Conservation (phyloP, 2,888 invertebrate species). For the Plagodis pulveraria region DNA sequence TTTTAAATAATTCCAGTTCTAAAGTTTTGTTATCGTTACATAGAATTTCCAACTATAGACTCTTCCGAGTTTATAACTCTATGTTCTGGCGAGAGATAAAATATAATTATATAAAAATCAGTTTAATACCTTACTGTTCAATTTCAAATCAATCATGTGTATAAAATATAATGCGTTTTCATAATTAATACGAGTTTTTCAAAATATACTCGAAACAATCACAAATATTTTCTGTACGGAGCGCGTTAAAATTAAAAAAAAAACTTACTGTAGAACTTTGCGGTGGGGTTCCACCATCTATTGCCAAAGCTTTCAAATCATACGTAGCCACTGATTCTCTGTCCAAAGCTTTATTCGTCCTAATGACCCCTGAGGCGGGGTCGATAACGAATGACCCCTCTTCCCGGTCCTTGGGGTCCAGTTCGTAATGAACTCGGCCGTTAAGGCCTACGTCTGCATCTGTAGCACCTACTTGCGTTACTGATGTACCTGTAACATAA, state of each 20-base stretch:
- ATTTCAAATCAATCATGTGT: no score
- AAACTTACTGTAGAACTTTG: constrained; percentile 85
- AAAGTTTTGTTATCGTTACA: no score
- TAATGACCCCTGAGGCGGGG: constrained; percentile 95
- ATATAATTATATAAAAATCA: no score
- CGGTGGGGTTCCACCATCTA: constrained; percentile 94
- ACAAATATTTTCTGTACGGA: constrained; percentile 63
- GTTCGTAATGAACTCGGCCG: constrained; percentile 92
- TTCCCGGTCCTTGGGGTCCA: constrained; percentile 89
- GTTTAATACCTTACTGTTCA: no score
- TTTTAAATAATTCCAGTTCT: no score
- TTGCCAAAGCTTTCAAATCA: constrained; percentile 93
- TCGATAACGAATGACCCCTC: constrained; percentile 97
- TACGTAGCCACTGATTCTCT: constrained; percentile 95
- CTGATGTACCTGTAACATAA: constrained; percentile 85
- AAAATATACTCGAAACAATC: no score
- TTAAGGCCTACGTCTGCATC: constrained; percentile 95
- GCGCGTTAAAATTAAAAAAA: constrained; percentile 46
- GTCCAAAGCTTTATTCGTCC: constrained; percentile 95
- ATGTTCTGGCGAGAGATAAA: no score
- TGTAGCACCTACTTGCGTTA: constrained; percentile 91
- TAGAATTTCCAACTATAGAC: no score
- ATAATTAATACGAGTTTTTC: no score
- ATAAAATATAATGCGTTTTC: no score
- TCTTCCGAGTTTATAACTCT: no score